Base-by-base conservation (phyloP, 2,113 vertebrate genomes). In the Clinocottus analis region DNA sequence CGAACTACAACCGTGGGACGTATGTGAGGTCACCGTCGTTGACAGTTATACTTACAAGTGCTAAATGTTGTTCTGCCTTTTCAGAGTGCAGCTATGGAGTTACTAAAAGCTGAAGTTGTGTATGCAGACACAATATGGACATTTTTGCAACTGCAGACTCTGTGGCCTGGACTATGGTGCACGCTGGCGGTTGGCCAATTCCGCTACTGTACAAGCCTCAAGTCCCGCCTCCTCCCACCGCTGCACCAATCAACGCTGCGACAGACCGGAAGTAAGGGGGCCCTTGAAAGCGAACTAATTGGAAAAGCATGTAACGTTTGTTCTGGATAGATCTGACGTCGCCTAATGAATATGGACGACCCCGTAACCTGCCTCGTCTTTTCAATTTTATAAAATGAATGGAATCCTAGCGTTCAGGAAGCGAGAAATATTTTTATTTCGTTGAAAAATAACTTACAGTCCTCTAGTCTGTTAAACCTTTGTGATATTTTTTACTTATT, bases 131-230 rank as follows among this genome's bases (percentile, higher is more conserved):
- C 75, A 65, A 85, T 79, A 76, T 72, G 65, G 77, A 81, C 87
- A 91, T 85, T 68, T 78, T 66, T 87, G 82, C 85, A 90, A 77
- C 88, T 82, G 75, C 62, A 87, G 25, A 75, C 78, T 82, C 66
- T 14, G 72, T 71, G 84, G 88, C 80, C 85, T 72, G 53, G 45
- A 19, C 67, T 35, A n/a, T 73, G 77, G 86, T 75, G 84, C 83
- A 83, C 63, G 73, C 85, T 78, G 86, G 75, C 80, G n/a, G 77
- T 87, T 90, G 90, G 90, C 80, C 88, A 87, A 80, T 83, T 82
- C 74, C 8, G 64, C 16, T 61, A 17, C 60, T 37, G 73, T 59
- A 67, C 8, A 0, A 33, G 53, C 45, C 29, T 39, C 68, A 88
- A 49, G 85, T 80, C 82, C 92, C 91, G 77, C 92, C 91, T 31